phyloP scores from a whole-genome alignment of 1,140 invertebrate species.

The Drosophila orosa region DNA sequence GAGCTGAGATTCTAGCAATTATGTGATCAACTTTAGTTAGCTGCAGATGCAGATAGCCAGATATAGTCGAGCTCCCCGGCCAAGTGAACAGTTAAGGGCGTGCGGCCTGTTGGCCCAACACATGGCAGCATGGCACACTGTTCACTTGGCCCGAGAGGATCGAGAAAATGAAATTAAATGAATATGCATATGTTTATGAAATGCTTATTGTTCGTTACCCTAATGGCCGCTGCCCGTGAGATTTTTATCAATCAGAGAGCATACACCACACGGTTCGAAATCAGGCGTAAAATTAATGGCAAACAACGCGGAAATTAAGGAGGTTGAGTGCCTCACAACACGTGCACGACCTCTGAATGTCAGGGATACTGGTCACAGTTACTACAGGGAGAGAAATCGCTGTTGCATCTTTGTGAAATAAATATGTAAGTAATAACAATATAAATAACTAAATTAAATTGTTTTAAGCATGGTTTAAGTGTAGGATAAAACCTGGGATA shows the following conservation, averaged over 20 bases:
- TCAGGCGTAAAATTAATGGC: conserved; percentile 76
- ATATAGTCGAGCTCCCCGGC: conserved; percentile 23
- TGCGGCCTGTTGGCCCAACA: conserved; percentile 64
- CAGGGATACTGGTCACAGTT: conserved; percentile 52
- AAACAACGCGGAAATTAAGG: conserved; percentile 71
- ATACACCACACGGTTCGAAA: conserved; percentile 29
- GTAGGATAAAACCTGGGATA: neutral
- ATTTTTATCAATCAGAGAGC: conserved; percentile 72
- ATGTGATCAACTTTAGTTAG: conserved; percentile 64
- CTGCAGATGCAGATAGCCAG: conserved; percentile 41
- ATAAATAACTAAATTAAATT: neutral
- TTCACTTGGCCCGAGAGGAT: conserved; percentile 49
- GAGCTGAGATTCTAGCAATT: conserved; percentile 51
- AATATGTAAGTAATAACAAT: neutral
- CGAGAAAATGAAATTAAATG: conserved; percentile 27
- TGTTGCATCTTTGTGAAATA: too few relatives aligned
- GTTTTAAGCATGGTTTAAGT: neutral
- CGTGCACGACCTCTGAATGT: conserved; percentile 69
- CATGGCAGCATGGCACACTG: conserved; percentile 38
- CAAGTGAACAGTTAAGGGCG: conserved; percentile 44
- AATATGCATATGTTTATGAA: conserved; percentile 19
- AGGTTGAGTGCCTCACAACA: conserved; percentile 69
- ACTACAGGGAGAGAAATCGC: neutral
- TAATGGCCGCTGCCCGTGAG: conserved; percentile 56
- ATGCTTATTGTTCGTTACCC: conserved; percentile 19